Evolutionary conservation across 2,797 vertebrate species (phyloP), one percentile per base, ranked within the genome.

Genomic region (Sebastes elongatus): DNA sequence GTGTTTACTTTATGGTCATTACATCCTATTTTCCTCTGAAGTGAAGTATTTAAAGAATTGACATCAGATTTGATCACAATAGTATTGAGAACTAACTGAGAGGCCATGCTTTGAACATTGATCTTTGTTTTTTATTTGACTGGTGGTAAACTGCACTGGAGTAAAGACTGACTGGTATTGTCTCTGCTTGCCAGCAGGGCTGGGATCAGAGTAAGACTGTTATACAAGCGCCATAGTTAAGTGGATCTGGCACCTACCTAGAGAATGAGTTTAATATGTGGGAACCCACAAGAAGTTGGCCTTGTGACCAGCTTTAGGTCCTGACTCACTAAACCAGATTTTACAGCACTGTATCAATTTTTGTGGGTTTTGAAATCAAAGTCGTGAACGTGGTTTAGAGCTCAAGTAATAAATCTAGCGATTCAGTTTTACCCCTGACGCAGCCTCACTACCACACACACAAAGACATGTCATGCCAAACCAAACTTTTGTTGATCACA

Each of bases 181-280:
- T 23, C 30, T 20, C 13, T 64, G 60, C 16, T 70, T 68, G 71
- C 59, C 62, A 76, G 55, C 56, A 28, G 62, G 59, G 59, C 69
- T 38, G 61, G 23, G 80, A 85, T 88, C 86, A 81, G 59, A 84
- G 72, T 78, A 38, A 80, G 74, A 67, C 87, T 69, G 28, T 87
- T 89, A 82, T 76, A 89, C 80, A 90, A 91, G 87, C 35, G n/a
- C 70, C 72, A 73, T 25, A 83, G 56, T 88, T 86, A 65, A 63
- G 42, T 70, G 76, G 69, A 65, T 83, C 71, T 89, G 89, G 84
- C 77, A 86, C 27, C 57, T 68, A 59, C 57, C 61, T 56, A 67
- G 25, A 81, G 61, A 63, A 64, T 66, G 66, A 81, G 71, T 72
- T 89, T 75, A 76, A 74, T 74, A n/a, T 83, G 69, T 60, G 56